Conservation (phyloP, 2,888 invertebrate species). For the Eupithecia exiguata region DNA sequence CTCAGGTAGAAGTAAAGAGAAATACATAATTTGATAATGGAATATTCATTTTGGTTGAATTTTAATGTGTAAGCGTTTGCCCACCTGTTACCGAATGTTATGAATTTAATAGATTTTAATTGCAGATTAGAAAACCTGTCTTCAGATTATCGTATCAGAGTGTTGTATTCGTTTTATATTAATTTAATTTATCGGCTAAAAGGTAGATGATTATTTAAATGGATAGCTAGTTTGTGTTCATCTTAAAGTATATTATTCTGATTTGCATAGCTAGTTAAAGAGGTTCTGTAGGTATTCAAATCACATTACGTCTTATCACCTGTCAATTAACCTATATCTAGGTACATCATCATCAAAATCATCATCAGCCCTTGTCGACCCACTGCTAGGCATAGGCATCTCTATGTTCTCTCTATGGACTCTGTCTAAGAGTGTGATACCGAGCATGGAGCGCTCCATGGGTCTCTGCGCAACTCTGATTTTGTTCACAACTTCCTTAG, state of each 20-base stretch:
- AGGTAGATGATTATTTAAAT: neutral
- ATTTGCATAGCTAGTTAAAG: neutral
- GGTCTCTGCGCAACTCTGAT: no score
- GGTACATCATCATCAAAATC: neutral
- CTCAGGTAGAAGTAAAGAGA: no score
- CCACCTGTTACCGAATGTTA: conserved; percentile 13
- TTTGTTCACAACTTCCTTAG: no score
- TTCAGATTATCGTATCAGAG: conserved; percentile 21
- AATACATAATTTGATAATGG: neutral
- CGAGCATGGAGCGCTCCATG: no score
- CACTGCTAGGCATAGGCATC: no score
- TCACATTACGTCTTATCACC: neutral
- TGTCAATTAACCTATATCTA: neutral
- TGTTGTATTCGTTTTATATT: neutral
- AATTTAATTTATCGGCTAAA: conserved; percentile 4
- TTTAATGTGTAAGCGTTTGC: neutral
- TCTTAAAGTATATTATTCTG: neutral
- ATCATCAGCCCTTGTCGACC: no score
- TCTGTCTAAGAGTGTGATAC: no score
- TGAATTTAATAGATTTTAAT: conserved; percentile 27
- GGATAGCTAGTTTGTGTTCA: neutral
- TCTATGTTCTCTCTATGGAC: no score
- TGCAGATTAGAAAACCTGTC: conserved; percentile 39
- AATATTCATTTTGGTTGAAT: neutral
- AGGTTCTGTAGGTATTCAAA: neutral